Evolutionary conservation across 1,140 invertebrate genomes (phyloP), one percentile per base, ranked within the genome.

Genomic region (Papilio polyxenes): DNA sequence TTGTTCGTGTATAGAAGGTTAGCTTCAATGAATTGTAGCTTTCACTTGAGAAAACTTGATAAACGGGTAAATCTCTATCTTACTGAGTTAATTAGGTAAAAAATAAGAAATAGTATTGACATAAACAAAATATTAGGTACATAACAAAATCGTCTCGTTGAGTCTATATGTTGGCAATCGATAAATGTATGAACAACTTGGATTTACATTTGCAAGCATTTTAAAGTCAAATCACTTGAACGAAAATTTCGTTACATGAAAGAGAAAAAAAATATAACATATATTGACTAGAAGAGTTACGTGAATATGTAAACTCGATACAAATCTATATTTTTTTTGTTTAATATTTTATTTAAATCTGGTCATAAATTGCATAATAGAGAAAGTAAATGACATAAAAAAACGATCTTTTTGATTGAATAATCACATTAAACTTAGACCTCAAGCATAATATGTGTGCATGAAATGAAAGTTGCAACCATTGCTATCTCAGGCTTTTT

Each of bases 341-440:
- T 31, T 31, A 31, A 72, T 31, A 15, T 72, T 37, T 40, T 40
- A 40, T 72, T 72, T 72, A 40, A 59, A 59, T 37, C 10, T 20
- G 15, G 37, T 72, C 15, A 37, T 72, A 44, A 44, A 77, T 53
- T 51, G 10, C 48, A n/a, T 76, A 48, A 77, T 31, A 77, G 11
- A 51, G 75, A 53, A 77, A 75, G 17, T 44, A 77, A 77, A 77
- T 49, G 40, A 75, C 3, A 76, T 77, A 20, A 77, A 77, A 15
- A 23, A 77, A 77, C 44, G 23, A 11, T 20, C 20, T 11, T 53
- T 53, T 17, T 13, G 48, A 31, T 49, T 77, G 48, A 77, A 75
- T 49, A 49, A 53, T 77, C 75, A 51, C 49, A 49, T 77, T 53
- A 31, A 56, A 77, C 49, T 77, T 77, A 77, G 75, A 77, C 75